A percentile compares a stretch with the other conserved stretches of the same genome.
These are phyloP conservation scores for Temnothorax unifasciatus DNA, from an alignment of 2,888 invertebrate species.

Conservation along the genomic window DNA sequence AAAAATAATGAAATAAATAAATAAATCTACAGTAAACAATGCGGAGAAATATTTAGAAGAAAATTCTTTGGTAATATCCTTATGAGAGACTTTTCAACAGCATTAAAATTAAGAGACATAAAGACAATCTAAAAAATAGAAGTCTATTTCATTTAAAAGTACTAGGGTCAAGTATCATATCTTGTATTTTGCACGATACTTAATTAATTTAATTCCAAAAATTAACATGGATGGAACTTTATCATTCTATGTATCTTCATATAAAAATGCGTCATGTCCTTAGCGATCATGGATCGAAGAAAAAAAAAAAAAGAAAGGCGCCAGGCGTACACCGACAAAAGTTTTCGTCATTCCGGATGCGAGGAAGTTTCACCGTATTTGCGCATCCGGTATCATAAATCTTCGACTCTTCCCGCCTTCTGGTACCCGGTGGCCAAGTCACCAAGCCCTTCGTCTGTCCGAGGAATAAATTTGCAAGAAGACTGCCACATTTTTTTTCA, in stretches of 20 bases:
- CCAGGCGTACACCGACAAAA: slow-evolving; percentile 78
- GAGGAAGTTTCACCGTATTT: slow-evolving; percentile 86
- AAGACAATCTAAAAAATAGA: background rate
- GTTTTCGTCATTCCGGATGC: slow-evolving; percentile 85
- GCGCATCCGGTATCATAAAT: slow-evolving; percentile 86
- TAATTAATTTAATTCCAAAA: background rate
- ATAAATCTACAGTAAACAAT: background rate
- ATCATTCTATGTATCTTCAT: background rate
- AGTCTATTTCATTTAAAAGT: background rate
- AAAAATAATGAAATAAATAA: slow-evolving; percentile 2
- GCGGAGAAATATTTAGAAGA: background rate
- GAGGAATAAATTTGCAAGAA: slow-evolving; percentile 74
- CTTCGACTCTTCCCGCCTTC: slow-evolving; percentile 78
- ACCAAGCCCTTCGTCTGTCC: slow-evolving; percentile 70
- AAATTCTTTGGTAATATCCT: background rate
- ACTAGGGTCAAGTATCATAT: background rate
- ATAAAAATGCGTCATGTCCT: slow-evolving; percentile 5
- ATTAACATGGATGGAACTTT: background rate
- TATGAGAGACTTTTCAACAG: background rate
- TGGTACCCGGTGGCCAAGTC: slow-evolving; percentile 79
- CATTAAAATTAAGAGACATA: slow-evolving; percentile 13
- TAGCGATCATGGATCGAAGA: background rate
- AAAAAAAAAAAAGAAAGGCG: slow-evolving; percentile 54
- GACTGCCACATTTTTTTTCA: slow-evolving; percentile 58
- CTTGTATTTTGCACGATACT: background rate